Conservation (phyloP, 2,797 vertebrate species). For the Anguilla obscura region DNA sequence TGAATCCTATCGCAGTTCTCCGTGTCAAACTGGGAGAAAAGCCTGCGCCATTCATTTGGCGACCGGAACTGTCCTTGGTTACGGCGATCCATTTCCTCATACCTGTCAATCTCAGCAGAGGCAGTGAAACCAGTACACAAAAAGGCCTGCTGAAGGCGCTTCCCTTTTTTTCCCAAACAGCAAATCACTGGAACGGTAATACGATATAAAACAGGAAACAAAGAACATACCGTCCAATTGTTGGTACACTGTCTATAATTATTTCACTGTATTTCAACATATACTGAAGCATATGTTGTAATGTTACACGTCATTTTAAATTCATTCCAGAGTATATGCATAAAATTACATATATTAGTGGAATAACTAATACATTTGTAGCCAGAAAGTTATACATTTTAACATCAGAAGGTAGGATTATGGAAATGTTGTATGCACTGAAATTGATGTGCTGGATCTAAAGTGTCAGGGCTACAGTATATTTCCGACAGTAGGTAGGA, state of each 20-base stretch:
- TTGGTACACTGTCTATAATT: background rate
- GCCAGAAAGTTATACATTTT: background rate
- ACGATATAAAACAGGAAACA: constrained; percentile 7
- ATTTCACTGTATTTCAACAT: background rate
- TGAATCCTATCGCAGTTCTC: background rate
- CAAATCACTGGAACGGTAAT: background rate
- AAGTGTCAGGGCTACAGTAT: background rate
- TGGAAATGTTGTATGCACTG: background rate
- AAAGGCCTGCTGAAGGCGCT: background rate
- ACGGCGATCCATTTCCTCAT: background rate
- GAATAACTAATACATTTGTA: background rate
- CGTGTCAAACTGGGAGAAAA: background rate
- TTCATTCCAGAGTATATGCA: constrained; percentile 1
- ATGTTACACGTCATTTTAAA: background rate
- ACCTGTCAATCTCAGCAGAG: background rate
- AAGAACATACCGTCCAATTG: background rate
- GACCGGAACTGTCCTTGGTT: background rate
- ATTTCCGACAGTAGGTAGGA: background rate
- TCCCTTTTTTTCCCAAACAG: background rate
- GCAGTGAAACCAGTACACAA: background rate
- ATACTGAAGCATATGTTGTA: background rate
- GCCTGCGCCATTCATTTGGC: background rate
- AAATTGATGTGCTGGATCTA: background rate
- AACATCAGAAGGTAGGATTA: background rate
- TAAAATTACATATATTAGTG: background rate